Evolutionary conservation across 2,113 vertebrate species (phyloP).

Genomic region (Dinomys branickii): DNA sequence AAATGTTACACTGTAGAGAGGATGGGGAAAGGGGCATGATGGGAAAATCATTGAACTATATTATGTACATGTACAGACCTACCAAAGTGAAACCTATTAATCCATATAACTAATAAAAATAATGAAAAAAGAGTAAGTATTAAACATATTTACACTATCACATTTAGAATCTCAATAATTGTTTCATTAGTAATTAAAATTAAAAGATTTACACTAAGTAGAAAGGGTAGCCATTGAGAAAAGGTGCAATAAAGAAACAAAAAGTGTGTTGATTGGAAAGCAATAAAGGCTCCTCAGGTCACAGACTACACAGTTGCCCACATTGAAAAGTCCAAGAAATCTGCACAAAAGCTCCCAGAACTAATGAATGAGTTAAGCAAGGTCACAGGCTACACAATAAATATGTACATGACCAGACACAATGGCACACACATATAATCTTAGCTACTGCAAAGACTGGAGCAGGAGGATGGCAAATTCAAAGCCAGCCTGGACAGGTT

Average conservation of each 20-base stretch:
- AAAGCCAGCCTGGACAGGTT: background rate
- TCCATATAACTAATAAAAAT: background rate
- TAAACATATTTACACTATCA: background rate
- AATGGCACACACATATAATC: background rate
- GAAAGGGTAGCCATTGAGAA: background rate
- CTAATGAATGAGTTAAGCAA: background rate
- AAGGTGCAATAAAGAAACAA: background rate
- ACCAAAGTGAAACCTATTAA: background rate
- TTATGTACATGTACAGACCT: background rate
- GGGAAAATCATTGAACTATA: background rate
- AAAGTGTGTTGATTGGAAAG: background rate
- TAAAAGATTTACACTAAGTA: background rate
- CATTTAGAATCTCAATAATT: conserved; percentile 9
- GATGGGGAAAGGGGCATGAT: background rate
- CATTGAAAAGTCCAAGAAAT: conserved; percentile 5
- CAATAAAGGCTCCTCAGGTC: background rate
- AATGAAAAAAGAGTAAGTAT: background rate
- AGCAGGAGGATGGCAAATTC: background rate
- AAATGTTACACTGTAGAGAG: background rate
- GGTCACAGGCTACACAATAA: background rate
- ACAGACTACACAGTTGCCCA: background rate
- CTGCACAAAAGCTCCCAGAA: background rate
- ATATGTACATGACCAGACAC: background rate
- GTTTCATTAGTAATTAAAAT: conserved; percentile 1
- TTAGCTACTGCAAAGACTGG: background rate